A percentile compares a stretch with the other conserved stretches of the same genome.
Conservation (phyloP, 1,140 invertebrate species). For the Papilio xuthus region DNA sequence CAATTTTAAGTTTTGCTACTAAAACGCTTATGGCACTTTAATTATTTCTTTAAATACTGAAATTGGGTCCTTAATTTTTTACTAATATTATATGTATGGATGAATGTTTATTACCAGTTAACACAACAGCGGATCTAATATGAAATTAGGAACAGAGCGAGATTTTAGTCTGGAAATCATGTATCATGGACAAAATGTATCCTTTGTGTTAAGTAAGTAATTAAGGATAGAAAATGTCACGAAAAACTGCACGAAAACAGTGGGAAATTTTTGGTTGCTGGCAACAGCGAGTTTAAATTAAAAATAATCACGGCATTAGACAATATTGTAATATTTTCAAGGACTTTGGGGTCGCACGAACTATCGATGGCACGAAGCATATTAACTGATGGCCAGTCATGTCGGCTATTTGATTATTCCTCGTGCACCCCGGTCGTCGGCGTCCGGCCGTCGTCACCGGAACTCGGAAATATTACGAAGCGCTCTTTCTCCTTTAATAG, state of each 20-base stretch:
- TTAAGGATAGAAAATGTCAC: too few relatives aligned
- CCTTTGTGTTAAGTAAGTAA: too few relatives aligned
- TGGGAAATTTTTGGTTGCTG: too few relatives aligned
- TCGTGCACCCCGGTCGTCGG: slow-evolving; percentile 50
- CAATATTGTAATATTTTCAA: neutral
- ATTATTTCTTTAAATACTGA: neutral
- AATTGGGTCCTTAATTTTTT: neutral
- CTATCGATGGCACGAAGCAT: slow-evolving; percentile 35
- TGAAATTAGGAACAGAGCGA: too few relatives aligned
- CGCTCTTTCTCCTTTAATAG: slow-evolving; percentile 63
- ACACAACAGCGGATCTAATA: too few relatives aligned
- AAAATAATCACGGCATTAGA: neutral
- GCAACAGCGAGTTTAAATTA: neutral
- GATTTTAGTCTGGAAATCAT: too few relatives aligned
- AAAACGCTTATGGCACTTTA: neutral
- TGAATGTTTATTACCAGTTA: too few relatives aligned
- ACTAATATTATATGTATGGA: neutral
- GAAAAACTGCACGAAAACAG: too few relatives aligned
- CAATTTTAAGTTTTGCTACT: neutral
- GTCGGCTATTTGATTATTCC: slow-evolving; percentile 56
- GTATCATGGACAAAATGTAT: too few relatives aligned
- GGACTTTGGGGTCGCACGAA: slow-evolving; percentile 18
- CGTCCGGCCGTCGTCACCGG: slow-evolving; percentile 58
- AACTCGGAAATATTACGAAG: slow-evolving; percentile 56
- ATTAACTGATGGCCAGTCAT: slow-evolving; percentile 36